Conservation (phyloP, 2,113 vertebrate genomes). For the Butorides virescens region DNA sequence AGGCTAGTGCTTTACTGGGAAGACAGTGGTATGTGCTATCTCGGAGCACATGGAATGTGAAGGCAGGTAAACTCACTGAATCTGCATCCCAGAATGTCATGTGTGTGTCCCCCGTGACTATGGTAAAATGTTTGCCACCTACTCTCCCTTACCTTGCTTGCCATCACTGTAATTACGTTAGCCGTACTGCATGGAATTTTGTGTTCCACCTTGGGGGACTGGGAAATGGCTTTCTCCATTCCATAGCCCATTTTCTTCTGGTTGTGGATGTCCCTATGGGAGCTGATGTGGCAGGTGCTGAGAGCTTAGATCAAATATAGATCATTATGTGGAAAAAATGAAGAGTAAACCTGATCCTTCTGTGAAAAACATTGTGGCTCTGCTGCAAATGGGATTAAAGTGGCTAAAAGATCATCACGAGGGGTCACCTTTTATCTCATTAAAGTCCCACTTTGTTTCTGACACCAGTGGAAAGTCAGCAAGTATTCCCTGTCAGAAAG, state of each 20-base stretch:
- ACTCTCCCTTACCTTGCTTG: not conserved
- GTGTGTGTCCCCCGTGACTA: accelerated
- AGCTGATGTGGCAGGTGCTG: not conserved
- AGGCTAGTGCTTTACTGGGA: not conserved
- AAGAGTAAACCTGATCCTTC: not conserved
- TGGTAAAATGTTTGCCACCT: not conserved
- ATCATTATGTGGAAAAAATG: not conserved
- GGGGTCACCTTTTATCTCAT: conserved; percentile 4
- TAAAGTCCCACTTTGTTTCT: conserved; percentile 25
- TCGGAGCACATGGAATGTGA: not conserved
- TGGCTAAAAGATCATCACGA: not conserved
- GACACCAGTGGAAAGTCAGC: not conserved
- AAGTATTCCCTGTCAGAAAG: not conserved
- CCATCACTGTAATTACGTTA: not conserved
- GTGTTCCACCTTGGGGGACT: not conserved
- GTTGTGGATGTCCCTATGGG: not conserved
- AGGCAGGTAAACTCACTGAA: not conserved
- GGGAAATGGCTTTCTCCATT: not conserved
- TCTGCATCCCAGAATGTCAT: not conserved
- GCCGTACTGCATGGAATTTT: accelerated
- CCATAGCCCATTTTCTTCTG: not conserved
- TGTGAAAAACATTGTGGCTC: not conserved
- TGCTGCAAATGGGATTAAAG: conserved; percentile 22
- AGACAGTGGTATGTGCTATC: not conserved
- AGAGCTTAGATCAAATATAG: not conserved